These are phyloP conservation scores for Ommatoiulus sabulosus DNA, from an alignment of 2,888 invertebrate species.

Conservation along the genomic window DNA sequence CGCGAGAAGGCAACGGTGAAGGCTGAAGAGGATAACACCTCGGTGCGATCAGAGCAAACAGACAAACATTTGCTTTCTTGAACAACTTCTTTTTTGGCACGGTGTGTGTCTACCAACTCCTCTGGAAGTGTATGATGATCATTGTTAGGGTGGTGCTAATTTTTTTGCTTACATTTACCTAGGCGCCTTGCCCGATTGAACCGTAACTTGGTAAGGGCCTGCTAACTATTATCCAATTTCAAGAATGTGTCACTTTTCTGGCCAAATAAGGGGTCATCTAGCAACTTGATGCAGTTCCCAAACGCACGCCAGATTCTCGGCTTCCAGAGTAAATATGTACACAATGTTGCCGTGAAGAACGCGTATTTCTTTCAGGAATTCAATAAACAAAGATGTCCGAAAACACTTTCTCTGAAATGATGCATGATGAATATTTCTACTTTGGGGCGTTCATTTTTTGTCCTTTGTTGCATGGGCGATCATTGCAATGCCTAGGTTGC, in stretches of 20 bases:
- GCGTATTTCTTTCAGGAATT: neutral
- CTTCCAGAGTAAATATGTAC: slow-evolving; percentile 12
- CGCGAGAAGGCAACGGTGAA: neutral
- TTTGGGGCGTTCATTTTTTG: neutral
- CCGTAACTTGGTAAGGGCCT: neutral
- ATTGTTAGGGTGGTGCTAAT: neutral
- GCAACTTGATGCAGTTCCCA: neutral
- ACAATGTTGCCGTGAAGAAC: neutral
- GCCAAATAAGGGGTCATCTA: slow-evolving; percentile 13
- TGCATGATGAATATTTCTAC: neutral
- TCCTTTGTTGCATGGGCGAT: neutral
- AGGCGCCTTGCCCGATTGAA: neutral
- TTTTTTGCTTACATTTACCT: neutral
- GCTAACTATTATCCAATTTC: slow-evolving; percentile 31
- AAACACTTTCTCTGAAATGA: neutral
- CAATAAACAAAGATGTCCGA: neutral
- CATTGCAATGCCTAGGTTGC: too few relatives aligned
- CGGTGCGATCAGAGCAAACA: slow-evolving; percentile 13
- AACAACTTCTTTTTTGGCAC: neutral
- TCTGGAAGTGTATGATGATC: slow-evolving; percentile 27
- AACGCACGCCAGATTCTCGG: neutral
- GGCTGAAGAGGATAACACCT: slow-evolving; percentile 36
- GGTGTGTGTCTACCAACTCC: neutral
- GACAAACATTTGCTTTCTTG: neutral
- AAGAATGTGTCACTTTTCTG: slow-evolving; percentile 1